Evolutionary conservation across 2,888 invertebrate genomes (phyloP).

Genomic region (Zaprionus bogoriensis): DNA sequence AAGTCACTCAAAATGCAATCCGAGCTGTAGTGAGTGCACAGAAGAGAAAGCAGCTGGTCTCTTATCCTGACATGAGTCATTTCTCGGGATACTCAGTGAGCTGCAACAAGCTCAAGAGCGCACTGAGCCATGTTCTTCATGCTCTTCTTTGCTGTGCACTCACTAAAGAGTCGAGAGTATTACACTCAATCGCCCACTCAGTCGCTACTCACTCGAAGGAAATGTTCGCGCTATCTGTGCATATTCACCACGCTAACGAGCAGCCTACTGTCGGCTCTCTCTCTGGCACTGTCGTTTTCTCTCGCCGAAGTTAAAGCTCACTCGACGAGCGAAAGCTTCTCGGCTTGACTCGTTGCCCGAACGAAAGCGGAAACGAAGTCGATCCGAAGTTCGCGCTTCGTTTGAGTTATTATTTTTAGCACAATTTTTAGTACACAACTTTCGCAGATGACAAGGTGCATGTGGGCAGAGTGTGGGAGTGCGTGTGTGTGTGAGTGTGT

Average conservation of each 20-base stretch:
- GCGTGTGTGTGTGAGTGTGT: slow-evolving; percentile 4
- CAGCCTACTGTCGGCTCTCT: not conserved
- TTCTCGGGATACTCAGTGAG: no score
- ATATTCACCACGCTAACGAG: slow-evolving; percentile 47
- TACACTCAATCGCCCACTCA: not conserved
- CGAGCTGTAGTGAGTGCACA: no score
- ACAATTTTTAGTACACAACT: slow-evolving; percentile 66
- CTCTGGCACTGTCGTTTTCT: not conserved
- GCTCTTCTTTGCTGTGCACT: not conserved
- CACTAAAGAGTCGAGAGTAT: not conserved
- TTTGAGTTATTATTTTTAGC: slow-evolving; percentile 43
- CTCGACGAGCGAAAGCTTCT: slow-evolving; percentile 42
- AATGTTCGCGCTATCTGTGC: no score
- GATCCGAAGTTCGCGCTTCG: slow-evolving; percentile 15
- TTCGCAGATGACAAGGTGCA: slow-evolving; percentile 31
- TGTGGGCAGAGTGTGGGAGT: not conserved
- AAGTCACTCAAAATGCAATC: no score
- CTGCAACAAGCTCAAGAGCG: no score
- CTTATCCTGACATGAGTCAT: no score
- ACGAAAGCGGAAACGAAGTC: slow-evolving; percentile 7
- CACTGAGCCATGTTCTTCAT: not conserved
- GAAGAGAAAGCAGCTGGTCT: no score
- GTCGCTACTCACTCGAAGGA: not conserved
- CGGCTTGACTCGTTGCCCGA: not conserved
- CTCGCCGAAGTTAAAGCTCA: slow-evolving; percentile 16